Conservation (phyloP, 2,113 vertebrate species). For the Indicator maculatus region DNA sequence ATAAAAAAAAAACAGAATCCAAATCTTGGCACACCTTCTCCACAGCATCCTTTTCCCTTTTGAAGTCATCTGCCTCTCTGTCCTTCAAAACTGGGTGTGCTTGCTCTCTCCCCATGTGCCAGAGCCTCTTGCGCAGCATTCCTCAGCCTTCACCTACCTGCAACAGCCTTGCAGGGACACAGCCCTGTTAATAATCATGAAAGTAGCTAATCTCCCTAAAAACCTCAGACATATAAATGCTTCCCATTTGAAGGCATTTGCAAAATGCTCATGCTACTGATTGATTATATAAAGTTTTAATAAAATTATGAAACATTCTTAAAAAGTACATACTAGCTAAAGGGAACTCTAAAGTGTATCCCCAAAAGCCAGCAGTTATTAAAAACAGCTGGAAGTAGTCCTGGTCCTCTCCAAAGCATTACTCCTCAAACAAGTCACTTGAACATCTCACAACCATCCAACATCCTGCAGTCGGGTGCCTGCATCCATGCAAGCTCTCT, state of each 20-base stretch:
- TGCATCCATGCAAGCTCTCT: not conserved
- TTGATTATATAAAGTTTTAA: not conserved
- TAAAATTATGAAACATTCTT: not conserved
- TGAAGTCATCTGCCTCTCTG: not conserved
- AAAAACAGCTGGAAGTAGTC: not conserved
- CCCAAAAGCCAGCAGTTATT: not conserved
- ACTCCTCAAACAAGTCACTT: not conserved
- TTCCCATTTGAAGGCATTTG: conserved; percentile 28
- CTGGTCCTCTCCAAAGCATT: not conserved
- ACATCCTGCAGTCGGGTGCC: not conserved
- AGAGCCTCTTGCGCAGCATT: conserved; percentile 34
- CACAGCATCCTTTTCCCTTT: conserved; percentile 49
- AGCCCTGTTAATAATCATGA: conserved; percentile 11
- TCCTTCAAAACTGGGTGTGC: conserved; percentile 12
- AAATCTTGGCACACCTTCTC: conserved; percentile 44
- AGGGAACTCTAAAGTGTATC: not conserved
- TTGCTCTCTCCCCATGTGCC: not conserved
- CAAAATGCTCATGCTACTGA: not conserved
- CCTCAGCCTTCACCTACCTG: conserved; percentile 34
- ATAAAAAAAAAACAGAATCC: conserved; percentile 5
- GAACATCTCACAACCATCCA: not conserved
- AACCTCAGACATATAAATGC: not conserved
- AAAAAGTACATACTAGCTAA: not conserved
- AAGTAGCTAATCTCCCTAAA: conserved; percentile 12
- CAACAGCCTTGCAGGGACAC: not conserved